A percentile compares a stretch with the other conserved stretches of the same genome.
Evolutionary conservation across 2,113 vertebrate species (phyloP).

Genomic region (Ceuthmochares aereus): DNA sequence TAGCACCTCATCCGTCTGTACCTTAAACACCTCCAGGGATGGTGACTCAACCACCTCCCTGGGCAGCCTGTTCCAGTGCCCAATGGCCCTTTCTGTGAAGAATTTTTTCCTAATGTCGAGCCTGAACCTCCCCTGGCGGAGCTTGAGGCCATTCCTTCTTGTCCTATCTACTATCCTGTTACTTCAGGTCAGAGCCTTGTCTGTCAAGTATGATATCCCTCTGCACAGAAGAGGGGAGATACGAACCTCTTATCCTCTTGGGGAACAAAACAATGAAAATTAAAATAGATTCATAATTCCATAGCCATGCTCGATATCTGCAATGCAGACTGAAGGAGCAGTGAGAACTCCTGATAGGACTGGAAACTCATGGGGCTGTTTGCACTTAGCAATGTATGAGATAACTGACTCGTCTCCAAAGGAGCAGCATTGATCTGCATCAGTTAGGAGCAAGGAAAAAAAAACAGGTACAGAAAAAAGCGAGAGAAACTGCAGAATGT

Average conservation of each 20-base stretch:
- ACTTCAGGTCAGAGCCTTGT: neutral
- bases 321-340: neutral
- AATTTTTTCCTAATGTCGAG: too few species aligned
- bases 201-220: rapidly evolving
- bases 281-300: neutral
- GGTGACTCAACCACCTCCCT: too few species aligned
- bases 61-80: too few species aligned
- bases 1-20: too few species aligned
- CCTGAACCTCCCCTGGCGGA: too few species aligned
- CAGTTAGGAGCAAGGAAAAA: neutral
- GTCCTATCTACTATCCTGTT: too few species aligned
- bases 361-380: neutral
- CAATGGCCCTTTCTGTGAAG: too few species aligned
- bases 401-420: neutral
- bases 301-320: neutral
- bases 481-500: neutral
- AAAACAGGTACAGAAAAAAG: neutral
- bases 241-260: neutral
- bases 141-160: too few species aligned
- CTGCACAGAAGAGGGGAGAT: neutral
- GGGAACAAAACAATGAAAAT: neutral
- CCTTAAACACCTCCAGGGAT: too few species aligned
- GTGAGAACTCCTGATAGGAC: neutral
- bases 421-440: neutral
- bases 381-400: neutral